Evolutionary conservation across 2,113 vertebrate genomes (phyloP).

Genomic region (Prolemur simus): DNA sequence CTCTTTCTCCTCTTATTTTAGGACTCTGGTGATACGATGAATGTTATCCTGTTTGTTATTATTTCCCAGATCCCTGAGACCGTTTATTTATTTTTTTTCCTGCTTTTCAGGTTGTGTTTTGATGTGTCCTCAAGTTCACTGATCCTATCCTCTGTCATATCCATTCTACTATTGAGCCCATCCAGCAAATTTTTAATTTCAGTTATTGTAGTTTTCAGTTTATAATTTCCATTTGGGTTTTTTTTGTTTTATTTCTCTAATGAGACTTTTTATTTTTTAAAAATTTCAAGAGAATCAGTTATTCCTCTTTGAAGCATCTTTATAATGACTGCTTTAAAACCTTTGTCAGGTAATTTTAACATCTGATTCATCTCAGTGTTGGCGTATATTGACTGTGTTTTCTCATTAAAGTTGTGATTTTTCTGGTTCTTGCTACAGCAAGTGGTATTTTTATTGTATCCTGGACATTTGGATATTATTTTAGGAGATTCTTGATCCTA

Average conservation of each 20-base stretch:
- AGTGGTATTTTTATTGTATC: not conserved
- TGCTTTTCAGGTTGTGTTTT: not conserved
- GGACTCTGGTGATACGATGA: not conserved
- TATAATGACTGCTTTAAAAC: not conserved
- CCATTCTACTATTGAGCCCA: not conserved
- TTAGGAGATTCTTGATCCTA: not conserved
- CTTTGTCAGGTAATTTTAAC: not conserved
- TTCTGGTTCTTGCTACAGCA: not conserved
- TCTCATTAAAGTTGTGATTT: not conserved
- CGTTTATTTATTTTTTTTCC: not conserved
- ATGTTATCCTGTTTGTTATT: not conserved
- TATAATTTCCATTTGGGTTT: not conserved
- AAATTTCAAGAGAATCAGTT: not conserved
- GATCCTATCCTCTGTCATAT: not conserved
- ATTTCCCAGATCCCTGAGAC: not conserved
- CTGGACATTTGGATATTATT: not conserved
- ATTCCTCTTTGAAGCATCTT: not conserved
- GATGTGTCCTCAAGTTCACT: not conserved
- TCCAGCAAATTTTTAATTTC: not conserved
- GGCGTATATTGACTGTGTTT: not conserved
- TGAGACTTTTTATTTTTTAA: not conserved
- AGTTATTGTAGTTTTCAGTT: not conserved
- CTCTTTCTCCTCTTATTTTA: not conserved
- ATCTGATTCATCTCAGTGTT: not conserved
- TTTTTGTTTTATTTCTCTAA: not conserved